Evolutionary conservation across 2,797 vertebrate genomes (phyloP), one percentile per base, ranked within the genome.

Genomic region (Eleutherodactylus coqui): DNA sequence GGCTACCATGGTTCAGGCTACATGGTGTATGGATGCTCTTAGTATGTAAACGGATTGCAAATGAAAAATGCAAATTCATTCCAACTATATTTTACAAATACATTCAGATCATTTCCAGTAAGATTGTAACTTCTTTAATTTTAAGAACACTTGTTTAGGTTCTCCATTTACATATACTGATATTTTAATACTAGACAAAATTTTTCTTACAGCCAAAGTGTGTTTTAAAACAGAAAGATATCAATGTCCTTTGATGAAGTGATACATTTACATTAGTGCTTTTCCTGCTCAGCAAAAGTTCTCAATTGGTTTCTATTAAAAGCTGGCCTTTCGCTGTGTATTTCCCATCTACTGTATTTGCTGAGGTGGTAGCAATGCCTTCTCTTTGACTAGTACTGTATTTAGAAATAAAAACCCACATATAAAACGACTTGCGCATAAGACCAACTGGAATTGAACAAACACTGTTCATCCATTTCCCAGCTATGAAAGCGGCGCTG

Each of bases 391-490:
- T 70, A 34, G 45, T 17, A 24, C 41, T 53, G 45, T 17, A 24
- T 53, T 53, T n/a, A n/a, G 32, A 49, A 82, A 38, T 55, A 53
- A 53, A 27, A 70, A 24, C 8, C 14, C 21, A 38, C 13, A 8
- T 45, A 82, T 29, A 77, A 53, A 69, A 38, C 6, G 24, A 38
- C 45, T n/a, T 5, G 34, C n/a, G 17, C 19, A 49, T 81, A 49
- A 51, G 8, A 80, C 45, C 5, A 8, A 5, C 32, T 67, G 43
- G 19, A 32, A 67, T 51, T 75, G 43, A 70, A 41, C 67, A 81
- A 69, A 53, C 47, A 34, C 79, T 21, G 41, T 70, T 79, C 47
- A 53, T 79, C 45, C 45, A 53, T 80, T 60, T 64, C 32, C 60
- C 16, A 60, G 47, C 55, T 49, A 9, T 81, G 53, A 67, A 67